Conservation (phyloP, 2,113 vertebrate species). For the Morone saxatilis region DNA sequence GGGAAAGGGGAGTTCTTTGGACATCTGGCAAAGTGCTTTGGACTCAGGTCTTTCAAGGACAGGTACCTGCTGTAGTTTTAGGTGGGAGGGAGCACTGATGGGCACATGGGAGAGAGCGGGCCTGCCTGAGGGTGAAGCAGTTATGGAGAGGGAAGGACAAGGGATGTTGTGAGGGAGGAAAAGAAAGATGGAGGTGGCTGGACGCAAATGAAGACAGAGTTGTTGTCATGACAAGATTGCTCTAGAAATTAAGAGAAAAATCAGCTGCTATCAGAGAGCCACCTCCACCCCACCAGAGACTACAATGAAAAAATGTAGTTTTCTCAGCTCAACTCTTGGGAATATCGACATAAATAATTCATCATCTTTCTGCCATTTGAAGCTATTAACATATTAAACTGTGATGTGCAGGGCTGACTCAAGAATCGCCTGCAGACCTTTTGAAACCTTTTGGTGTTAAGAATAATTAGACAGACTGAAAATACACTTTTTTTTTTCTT, state of each 20-base stretch:
- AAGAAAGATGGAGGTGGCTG: neutral
- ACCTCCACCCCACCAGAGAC: neutral
- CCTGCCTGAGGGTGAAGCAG: neutral
- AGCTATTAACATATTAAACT: neutral
- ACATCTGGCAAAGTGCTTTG: neutral
- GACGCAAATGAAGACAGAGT: neutral
- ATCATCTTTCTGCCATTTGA: neutral
- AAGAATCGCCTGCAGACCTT: neutral
- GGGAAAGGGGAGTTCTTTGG: conserved; percentile 16
- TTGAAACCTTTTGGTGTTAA: neutral
- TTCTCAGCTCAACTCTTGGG: neutral
- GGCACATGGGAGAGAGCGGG: neutral
- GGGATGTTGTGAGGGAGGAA: neutral
- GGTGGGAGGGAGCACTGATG: neutral
- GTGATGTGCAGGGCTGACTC: neutral
- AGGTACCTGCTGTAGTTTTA: conserved; percentile 12
- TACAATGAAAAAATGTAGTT: neutral
- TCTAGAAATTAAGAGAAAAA: neutral
- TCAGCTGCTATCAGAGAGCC: neutral
- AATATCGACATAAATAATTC: neutral
- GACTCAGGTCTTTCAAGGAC: conserved; percentile 8
- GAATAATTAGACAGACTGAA: neutral
- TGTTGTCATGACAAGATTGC: neutral
- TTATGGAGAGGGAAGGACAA: neutral
- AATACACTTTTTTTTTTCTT: neutral